Evolutionary conservation across 2,113 vertebrate species (phyloP).

Genomic region (Megaceryle maxima): DNA sequence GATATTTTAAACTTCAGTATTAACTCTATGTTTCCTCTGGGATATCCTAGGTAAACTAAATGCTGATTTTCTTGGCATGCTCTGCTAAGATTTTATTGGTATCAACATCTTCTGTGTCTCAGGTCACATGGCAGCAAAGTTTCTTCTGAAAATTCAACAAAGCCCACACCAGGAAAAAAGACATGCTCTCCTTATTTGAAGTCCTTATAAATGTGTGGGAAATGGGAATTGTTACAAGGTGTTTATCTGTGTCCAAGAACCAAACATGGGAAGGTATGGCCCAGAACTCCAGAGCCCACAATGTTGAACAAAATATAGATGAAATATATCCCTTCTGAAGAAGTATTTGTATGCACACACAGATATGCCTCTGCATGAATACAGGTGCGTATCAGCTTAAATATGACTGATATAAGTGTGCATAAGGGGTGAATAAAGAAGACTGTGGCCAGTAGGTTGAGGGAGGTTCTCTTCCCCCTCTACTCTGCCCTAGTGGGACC

Average conservation of each 20-base stretch:
- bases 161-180: not conserved
- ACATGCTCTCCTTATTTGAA: not conserved
- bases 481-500: too few relatives aligned
- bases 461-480: too few relatives aligned
- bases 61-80: slow-evolving; percentile 51
- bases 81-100: slow-evolving; percentile 38
- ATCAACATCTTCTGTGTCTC: slow-evolving; percentile 50
- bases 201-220: not conserved
- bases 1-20: slow-evolving; percentile 59
- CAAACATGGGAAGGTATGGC: not conserved
- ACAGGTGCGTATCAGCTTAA: not conserved
- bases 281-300: not conserved
- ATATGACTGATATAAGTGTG: not conserved
- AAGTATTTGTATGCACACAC: not conserved
- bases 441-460: too few relatives aligned
- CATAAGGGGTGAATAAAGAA: not conserved
- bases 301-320: not conserved
- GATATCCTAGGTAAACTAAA: slow-evolving; percentile 54
- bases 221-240: not conserved
- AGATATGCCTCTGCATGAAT: not conserved
- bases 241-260: not conserved
- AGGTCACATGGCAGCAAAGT: not conserved
- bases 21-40: slow-evolving; percentile 55
- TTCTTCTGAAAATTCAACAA: slow-evolving; percentile 39
- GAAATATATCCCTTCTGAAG: not conserved